These are phyloP conservation scores for Catharus fuscescens DNA, from an alignment of 2,113 vertebrate species.

Conservation along the genomic window DNA sequence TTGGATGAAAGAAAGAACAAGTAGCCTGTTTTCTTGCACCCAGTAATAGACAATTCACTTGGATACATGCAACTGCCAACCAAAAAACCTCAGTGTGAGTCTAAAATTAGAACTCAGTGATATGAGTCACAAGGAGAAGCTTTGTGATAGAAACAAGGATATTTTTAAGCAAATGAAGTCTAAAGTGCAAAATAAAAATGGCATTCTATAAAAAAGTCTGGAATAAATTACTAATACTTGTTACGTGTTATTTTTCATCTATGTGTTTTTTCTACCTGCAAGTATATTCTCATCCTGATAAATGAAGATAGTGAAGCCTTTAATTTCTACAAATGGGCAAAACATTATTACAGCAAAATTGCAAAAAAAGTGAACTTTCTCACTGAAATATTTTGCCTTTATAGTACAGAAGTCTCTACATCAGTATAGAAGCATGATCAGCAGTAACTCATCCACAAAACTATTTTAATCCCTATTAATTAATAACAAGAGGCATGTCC, in stretches of 20 bases:
- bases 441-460: not conserved
- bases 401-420: not conserved
- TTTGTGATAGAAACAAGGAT: constrained; percentile 31
- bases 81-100: not conserved
- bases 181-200: constrained; percentile 42
- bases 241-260: not conserved
- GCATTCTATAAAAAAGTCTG: not conserved
- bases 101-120: constrained; percentile 47
- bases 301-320: not conserved
- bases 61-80: constrained; percentile 3
- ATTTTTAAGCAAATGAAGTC: constrained; percentile 52
- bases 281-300: not conserved
- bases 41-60: not conserved
- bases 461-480: not conserved
- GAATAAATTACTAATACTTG: not conserved
- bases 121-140: constrained; percentile 55
- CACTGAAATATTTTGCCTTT: not conserved
- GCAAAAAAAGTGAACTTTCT: not conserved
- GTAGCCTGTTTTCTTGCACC: constrained; percentile 10
- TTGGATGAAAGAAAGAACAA: constrained; percentile 19
- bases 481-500: not conserved
- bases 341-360: not conserved
- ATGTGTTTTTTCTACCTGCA: not conserved
- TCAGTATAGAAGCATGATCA: not conserved
- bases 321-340: not conserved